Percentiles rank a stretch among this genome's conserved stretches.
These are phyloP conservation scores for Rugalucina vietnamica DNA, from an alignment of 2,888 invertebrate species.

Conservation along the genomic window DNA sequence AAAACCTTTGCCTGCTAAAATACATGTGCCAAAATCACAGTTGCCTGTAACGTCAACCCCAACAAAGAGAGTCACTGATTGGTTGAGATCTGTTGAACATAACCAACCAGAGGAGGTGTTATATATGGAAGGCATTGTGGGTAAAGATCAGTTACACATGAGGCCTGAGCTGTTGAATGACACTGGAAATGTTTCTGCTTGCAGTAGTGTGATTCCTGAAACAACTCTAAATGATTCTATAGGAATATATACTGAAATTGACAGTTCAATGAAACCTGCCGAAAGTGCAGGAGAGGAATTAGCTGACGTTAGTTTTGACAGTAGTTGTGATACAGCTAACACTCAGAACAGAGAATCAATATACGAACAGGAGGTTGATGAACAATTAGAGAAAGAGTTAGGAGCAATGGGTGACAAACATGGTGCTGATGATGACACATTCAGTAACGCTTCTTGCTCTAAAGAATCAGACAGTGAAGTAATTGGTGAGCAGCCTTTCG, in stretches of 20 bases:
- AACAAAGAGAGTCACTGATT: conserved; percentile 80
- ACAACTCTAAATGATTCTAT: conserved; percentile 60
- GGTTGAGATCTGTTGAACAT: conserved; percentile 81
- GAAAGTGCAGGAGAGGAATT: conserved; percentile 55
- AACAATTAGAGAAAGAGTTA: conserved; percentile 75
- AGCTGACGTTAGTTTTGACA: conserved; percentile 76
- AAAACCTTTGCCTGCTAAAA: conserved; percentile 47
- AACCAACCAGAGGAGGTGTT: conserved; percentile 55
- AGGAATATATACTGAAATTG: conserved; percentile 46
- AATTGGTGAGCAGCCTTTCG: conserved; percentile 45
- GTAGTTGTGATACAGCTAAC: conserved; percentile 69
- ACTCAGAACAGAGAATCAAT: conserved; percentile 78
- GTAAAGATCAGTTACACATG: conserved; percentile 14
- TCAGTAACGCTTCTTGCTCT: conserved; percentile 75
- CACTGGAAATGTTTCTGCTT: conserved; percentile 58
- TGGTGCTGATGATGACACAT: conserved; percentile 77
- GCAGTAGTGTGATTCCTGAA: conserved; percentile 61
- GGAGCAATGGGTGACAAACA: conserved; percentile 60
- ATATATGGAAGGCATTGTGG: conserved; percentile 59
- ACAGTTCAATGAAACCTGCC: conserved; percentile 41
- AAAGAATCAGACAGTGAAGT: conserved; percentile 68
- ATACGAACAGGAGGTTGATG: conserved; percentile 82
- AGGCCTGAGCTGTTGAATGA: not conserved
- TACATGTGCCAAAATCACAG: conserved; percentile 64
- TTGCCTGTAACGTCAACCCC: conserved; percentile 71